Base-by-base conservation (phyloP, 1,140 invertebrate species). In the Gryllus bimaculatus region DNA sequence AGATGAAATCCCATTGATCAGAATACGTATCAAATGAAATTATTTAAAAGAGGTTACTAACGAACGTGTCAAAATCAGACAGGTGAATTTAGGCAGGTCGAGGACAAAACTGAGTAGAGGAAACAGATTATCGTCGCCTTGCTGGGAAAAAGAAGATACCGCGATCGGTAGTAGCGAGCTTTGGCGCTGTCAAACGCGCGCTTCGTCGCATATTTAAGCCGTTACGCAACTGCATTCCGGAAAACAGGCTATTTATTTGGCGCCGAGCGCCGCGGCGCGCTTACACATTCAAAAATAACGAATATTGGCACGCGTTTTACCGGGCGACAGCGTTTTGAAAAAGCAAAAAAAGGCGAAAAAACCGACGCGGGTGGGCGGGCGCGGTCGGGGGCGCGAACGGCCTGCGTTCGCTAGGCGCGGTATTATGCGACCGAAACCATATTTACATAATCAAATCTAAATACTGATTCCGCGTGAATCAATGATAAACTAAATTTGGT, bases 371-470 rank as follows among this genome's bases (percentile, higher is more conserved):
- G 18, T 66, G 54, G 18, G 54, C 18, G 54, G 54, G 54, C 54
- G 54, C 10, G 54, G 54, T 10, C 10, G 54, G 54, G 54, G 10
- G 54, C 54, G 54, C 7, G 54, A 66, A 66, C 54, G 18, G 7
- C 54, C 10, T 1, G 7, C 54, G 54, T 7, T 15, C 8, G 75
- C 75, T 76, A 20, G n/a, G 20, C 21, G 3, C 20, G 8, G 39
- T 15, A 76, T 76, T 76, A 76, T 47, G 47, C 47, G 21, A 8
- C 47, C 15, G 15, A 76, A 10, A 76, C 47, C 8, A 20, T 20
- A 77, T 77, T 77, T 49, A 77, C 48, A 77, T 49, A 47, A 77
- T 54, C 76, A 54, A 54, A 54, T 77, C 76, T 20, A 48, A 77
- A 77, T 77, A 77, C 13, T n/a, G 15, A 77, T 77, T 77, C 48